Base-by-base conservation (phyloP, 2,888 invertebrate genomes). In the Sarcophaga subvicina region DNA sequence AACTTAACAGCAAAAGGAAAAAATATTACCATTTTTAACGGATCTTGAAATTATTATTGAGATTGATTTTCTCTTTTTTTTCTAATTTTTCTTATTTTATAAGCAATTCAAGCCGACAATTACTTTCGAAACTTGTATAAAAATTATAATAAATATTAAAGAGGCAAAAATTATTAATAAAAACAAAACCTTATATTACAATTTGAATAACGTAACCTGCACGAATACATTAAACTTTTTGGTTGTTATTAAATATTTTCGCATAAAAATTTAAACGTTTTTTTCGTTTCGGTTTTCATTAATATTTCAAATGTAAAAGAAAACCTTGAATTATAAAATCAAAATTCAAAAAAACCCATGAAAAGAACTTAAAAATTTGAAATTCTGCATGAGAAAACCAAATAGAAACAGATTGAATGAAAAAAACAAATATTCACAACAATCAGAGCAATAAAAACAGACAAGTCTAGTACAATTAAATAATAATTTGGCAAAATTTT, bases 401-500 rank as follows among this genome's bases (percentile, higher is more conserved):
- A 27, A 27, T 27, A 27, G 5, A 5, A 27, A 27, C 4, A 27
- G 37, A 37, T 1, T 6, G 8, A 37, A 37, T 0, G 6, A 6
- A 6, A 37, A 37, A 47, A 72, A 70, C 12, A 86, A 83, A 67
- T 76, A 83, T 75, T 75, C 78, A 80, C 10, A 80, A 86, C 78
- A 86, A 86, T 75, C 76, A 73, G 83, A 80, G 79, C 80, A 83
- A 45, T 76, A 72, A 64, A 75, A 64, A 75, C 25, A 45, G 22
- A 20, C 59, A 54, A 64, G 10, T 59, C 59, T 70, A 75, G 63
- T 45, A 80, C 37, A 87, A 71, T 85, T 76, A 66, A 62, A 71
- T 72, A 78, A 73, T 81, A 81, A 84, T 84, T 87, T 87, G 80
- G 71, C 62, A 67, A 80, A 83, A 27, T 49, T 11, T 54, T 54